Percentiles rank a stretch among this genome's conserved stretches.
Evolutionary conservation across 1,140 invertebrate genomes (phyloP).

Genomic region (Physella acuta): DNA sequence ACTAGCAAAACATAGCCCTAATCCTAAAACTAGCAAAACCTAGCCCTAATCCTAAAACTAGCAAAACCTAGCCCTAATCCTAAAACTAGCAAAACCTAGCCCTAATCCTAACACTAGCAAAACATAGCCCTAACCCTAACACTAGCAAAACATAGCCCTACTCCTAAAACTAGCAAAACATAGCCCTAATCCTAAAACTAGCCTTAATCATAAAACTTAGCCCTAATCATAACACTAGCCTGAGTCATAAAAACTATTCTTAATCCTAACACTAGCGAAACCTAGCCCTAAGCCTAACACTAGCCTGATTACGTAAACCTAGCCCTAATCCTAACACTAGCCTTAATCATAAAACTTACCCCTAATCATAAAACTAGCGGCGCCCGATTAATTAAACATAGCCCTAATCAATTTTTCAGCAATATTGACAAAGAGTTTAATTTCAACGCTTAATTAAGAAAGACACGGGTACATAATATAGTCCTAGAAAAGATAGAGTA

Average conservation of each 20-base stretch:
- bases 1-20: not conserved
- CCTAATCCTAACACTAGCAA: not conserved
- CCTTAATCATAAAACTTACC: not conserved
- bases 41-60: not conserved
- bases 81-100: not conserved
- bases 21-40: not conserved
- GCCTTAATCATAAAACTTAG: not conserved
- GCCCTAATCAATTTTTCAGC: too few species aligned
- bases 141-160: not conserved
- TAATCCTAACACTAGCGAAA: not conserved
- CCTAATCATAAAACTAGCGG: not conserved
- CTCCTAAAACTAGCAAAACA: not conserved
- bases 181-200: not conserved
- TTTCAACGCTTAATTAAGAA: too few species aligned
- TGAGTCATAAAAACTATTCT: too few species aligned
- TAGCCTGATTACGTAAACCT: not conserved
- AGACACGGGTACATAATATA: too few species aligned
- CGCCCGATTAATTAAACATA: too few species aligned
- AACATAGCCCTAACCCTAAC: not conserved
- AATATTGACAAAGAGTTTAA: too few species aligned
- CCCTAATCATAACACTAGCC: not conserved
- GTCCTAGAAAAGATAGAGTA: too few species aligned
- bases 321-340: too few species aligned
- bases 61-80: not conserved
- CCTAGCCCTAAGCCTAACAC: not conserved